Percentiles rank a stretch among this genome's conserved stretches.
Conservation (phyloP, 2,113 vertebrate genomes). For the Catharus minimus region DNA sequence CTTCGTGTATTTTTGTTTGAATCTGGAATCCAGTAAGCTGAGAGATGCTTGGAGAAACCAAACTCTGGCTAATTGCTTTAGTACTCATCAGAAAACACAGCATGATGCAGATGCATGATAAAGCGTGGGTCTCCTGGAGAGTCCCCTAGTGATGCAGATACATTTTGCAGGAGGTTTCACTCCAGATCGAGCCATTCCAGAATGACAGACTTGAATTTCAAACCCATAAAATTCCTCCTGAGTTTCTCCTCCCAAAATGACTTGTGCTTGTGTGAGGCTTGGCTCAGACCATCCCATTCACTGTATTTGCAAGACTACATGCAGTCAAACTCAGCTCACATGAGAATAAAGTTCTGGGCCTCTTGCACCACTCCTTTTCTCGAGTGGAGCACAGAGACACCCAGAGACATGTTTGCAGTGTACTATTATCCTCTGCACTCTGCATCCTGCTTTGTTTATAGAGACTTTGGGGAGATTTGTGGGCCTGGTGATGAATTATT, state of each 20-base stretch:
- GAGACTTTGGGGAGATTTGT: constrained; percentile 71
- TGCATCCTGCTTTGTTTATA: constrained; percentile 69
- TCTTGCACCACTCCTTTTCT: background rate
- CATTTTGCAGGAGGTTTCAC: background rate
- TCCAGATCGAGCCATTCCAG: background rate
- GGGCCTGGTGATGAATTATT: constrained; percentile 61
- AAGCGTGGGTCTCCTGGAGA: background rate
- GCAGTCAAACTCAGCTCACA: background rate
- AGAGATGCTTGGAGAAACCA: background rate
- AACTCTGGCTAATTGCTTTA: background rate
- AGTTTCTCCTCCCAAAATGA: background rate
- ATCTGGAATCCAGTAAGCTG: background rate
- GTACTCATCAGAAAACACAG: background rate
- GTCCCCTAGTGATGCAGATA: background rate
- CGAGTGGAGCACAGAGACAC: background rate
- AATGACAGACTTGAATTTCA: background rate
- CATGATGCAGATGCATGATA: background rate
- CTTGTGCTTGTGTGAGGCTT: background rate
- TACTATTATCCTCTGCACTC: constrained; percentile 47
- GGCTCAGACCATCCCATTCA: background rate
- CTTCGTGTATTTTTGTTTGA: background rate
- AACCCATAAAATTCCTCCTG: background rate
- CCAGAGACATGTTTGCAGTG: background rate
- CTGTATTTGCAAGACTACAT: background rate
- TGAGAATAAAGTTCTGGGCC: constrained; percentile 9